These are phyloP conservation scores for Psittacula echo DNA, from an alignment of 2,797 vertebrate genomes.

Conservation along the genomic window DNA sequence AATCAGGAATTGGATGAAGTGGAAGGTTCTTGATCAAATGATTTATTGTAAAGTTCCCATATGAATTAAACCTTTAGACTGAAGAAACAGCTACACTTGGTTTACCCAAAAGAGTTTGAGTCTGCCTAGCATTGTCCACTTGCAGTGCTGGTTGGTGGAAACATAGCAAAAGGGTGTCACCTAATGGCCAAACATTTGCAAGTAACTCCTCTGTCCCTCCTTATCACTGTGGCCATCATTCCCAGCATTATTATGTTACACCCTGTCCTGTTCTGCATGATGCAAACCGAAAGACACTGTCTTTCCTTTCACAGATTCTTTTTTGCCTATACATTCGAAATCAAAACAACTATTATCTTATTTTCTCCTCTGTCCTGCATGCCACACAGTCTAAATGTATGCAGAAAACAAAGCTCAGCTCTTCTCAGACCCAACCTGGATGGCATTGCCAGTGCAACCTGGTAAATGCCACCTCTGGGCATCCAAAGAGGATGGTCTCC, in stretches of 20 bases:
- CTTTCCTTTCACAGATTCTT: neutral
- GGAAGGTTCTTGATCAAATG: conserved; percentile 15
- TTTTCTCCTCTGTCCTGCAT: neutral
- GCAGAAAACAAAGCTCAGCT: neutral
- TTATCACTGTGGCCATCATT: neutral
- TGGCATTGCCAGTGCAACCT: neutral
- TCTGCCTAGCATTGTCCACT: too few relatives aligned
- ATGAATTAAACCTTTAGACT: neutral
- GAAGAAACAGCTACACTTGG: neutral
- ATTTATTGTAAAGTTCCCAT: neutral
- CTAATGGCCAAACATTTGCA: conserved; percentile 52
- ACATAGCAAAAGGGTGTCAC: conserved; percentile 72
- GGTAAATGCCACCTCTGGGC: neutral
- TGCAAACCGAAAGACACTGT: rapidly evolving
- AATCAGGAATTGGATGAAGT: conserved; percentile 24
- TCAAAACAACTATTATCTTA: neutral
- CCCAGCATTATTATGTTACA: rapidly evolving
- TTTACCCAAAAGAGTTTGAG: neutral
- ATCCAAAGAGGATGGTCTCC: neutral
- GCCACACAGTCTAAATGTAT: too few relatives aligned
- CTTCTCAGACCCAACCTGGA: neutral
- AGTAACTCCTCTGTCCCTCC: neutral
- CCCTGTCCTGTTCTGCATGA: rapidly evolving
- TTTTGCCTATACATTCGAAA: neutral
- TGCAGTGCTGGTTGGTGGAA: neutral